Base-by-base conservation (phyloP, 2,797 vertebrate genomes). In the Pyrocephalus nanus region DNA sequence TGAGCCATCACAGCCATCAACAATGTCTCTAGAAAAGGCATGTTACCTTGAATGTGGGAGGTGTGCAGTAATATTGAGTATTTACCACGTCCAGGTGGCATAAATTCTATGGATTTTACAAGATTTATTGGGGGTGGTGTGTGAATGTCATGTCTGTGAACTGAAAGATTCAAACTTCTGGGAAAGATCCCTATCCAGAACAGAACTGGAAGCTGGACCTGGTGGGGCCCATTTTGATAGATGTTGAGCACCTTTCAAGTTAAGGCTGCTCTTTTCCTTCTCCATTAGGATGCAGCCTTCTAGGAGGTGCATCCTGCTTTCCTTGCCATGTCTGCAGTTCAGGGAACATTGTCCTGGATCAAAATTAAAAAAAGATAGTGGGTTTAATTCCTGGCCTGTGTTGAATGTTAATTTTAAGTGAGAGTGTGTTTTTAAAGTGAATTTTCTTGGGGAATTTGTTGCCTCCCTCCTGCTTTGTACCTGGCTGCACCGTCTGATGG, bases 91-190 rank as follows among this genome's bases (percentile, higher is more conserved):
- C 5, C 1, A 3, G 29, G 9, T 45, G 47, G 5, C 48, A 20
- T 2, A 32, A 70, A 51, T 32, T 53, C 30, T 4, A 5, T 29
- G 23, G 11, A 11, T 50, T 64, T 38, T 13, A 36, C 8, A 14
- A 17, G 38, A 22, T 29, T n/a, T 61, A 0, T 0, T 13, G 19
- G 21, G 12, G 21, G 13, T 11, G 21, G 13, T 25, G 5, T 11
- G 4, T 8, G 20, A 48, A 21, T 6, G 48, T 57, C 15, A 36
- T n/a, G 14, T 8, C 27, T 70, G 11, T 2, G 2, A 42, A 38
- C 10, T n/a, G 17, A 13, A 48, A 13, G 13, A n/a, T 51, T 53
- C 27, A 50, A 40, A 34, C 11, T 16, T 64, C n/a, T 5, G 36
- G 11, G 22, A 55, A 48, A 23, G 45, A 17, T 30, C 61, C 12